Evolutionary conservation across 2,113 vertebrate genomes (phyloP), one percentile per base, ranked within the genome.

Genomic region (Mugil cephalus): DNA sequence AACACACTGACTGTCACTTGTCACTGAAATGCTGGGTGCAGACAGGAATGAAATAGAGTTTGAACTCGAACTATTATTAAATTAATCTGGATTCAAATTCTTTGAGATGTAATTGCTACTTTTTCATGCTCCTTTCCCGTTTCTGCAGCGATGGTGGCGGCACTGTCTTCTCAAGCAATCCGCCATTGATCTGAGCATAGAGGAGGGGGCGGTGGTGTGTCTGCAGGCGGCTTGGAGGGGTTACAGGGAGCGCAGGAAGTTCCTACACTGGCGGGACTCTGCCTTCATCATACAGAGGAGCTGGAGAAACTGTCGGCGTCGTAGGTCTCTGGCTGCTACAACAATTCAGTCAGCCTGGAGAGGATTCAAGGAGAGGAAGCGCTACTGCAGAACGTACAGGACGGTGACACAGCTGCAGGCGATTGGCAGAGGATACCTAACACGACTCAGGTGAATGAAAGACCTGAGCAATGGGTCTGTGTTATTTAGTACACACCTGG

Each of bases 201-300:
- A 93, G 52, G 40, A 87, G 67, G 88, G 14, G 74, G 97, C 98
- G 0, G 96, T 92, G 0, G 1, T 94, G 10, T 56, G 94, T 43
- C 93, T 99, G 8, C 98, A 99, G 83, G 88, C 93, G 0, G 93
- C 93, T 61, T 99, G 97, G 98, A 94, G 95, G 69, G 89, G 96
- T 61, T 96, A 92, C 13, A 64, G 87, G 69, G 93, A 91, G 77
- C 93, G 95, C 56, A 91, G 92, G 2, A 89, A 64, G 14, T 96
- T 95, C 87, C 83, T 96, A 74, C 93, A 93, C 67, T 89, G 93
- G 79, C 92, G 93, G 1, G 68, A 94, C 8, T 94, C 97, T 0
- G 92, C 92, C n/a, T 3, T 94, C 0, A 42, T 95, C 21, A 94
- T 98, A 69, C 98, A 99, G 93, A 95, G 89, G 78, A 94, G 77